Conservation (phyloP, 2,113 vertebrate species). For the Tyrannus savana region DNA sequence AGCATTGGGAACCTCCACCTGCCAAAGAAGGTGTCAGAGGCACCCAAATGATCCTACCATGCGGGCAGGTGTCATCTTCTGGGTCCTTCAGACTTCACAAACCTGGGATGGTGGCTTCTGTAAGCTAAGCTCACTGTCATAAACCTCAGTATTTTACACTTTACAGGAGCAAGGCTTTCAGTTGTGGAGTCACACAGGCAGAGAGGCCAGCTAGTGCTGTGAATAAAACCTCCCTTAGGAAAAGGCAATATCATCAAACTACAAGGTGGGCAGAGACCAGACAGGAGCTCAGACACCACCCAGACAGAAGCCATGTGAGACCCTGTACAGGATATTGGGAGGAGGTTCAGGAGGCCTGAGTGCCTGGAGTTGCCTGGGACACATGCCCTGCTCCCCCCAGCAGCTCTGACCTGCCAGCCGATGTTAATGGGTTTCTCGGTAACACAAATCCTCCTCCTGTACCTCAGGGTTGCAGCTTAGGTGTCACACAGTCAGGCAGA, state of each 20-base stretch:
- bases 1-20: not conserved
- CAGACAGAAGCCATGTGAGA: rapidly evolving
- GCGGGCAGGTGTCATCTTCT: not conserved
- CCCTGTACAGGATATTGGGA: not conserved
- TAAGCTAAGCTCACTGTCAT: not conserved
- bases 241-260: not conserved
- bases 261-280: rapidly evolving
- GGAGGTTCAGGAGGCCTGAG: not conserved
- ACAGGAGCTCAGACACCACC: not conserved
- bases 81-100: not conserved
- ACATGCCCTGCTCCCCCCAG: rapidly evolving
- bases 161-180: not conserved
- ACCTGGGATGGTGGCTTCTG: not conserved
- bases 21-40: not conserved
- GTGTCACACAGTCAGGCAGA: slow-evolving; percentile 20
- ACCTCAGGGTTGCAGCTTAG: not conserved
- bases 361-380: not conserved
- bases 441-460: not conserved
- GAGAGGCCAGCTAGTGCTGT: not conserved
- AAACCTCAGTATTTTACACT: not conserved
- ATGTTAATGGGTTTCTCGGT: not conserved
- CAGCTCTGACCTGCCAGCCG: not conserved
- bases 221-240: not conserved
- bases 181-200: not conserved
- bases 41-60: not conserved